phyloP scores from a whole-genome alignment of 2,113 vertebrate species.

The Dipodomys stephensi region DNA sequence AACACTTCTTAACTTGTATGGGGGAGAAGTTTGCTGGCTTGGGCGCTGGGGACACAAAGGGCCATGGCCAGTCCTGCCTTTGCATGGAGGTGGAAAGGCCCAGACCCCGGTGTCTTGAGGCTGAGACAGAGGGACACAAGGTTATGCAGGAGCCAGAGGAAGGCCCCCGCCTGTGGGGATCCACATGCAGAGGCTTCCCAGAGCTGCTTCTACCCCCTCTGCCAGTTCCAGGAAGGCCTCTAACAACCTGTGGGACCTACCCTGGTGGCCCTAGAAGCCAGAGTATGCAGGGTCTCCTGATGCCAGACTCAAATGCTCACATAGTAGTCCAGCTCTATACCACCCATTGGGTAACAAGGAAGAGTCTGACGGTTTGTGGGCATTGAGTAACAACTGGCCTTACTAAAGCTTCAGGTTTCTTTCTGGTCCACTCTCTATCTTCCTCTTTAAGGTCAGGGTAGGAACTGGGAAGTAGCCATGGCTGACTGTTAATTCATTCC shows the following conservation, averaged over 20 bases:
- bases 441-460: conserved; percentile 68
- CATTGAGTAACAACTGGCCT: conserved; percentile 50
- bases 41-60: background rate
- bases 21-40: background rate
- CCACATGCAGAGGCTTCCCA: background rate
- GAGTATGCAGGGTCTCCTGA: background rate
- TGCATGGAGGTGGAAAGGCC: background rate
- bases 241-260: background rate
- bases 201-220: background rate
- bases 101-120: background rate
- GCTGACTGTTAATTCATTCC: background rate
- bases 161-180: background rate
- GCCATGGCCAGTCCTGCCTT: background rate
- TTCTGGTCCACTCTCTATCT: conserved; percentile 27
- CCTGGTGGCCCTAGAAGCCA: background rate
- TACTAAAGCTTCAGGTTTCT: conserved; percentile 67
- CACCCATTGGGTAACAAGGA: conserved; percentile 42
- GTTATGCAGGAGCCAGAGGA: background rate
- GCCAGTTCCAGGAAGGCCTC: background rate
- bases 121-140: background rate
- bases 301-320: background rate
- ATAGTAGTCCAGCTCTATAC: background rate
- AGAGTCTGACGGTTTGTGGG: conserved; percentile 19
- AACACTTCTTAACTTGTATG: background rate
- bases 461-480: background rate